Evolutionary conservation across 2,888 invertebrate genomes (phyloP).

Genomic region (Apamea monoglypha): DNA sequence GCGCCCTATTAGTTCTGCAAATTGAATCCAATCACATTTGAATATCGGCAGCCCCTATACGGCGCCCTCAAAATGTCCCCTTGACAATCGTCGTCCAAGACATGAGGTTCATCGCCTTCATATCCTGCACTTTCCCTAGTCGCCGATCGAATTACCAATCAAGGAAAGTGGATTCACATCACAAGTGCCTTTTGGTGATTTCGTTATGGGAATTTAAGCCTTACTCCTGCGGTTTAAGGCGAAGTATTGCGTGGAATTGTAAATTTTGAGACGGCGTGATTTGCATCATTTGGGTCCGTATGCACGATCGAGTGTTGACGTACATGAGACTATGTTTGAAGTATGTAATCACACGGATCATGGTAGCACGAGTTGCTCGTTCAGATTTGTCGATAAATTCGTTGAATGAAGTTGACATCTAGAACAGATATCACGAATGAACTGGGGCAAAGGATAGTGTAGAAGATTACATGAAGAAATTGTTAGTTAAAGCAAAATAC

Average conservation of each 20-base stretch:
- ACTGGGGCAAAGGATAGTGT: neutral
- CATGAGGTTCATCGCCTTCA: conserved; percentile 68
- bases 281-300: conserved; percentile 59
- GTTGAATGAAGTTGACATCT: conserved; percentile 26
- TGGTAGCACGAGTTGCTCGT: conserved; percentile 43
- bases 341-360: conserved; percentile 46
- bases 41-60: conserved; percentile 43
- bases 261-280: conserved; percentile 54
- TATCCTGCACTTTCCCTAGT: conserved; percentile 76
- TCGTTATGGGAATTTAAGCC: conserved; percentile 40
- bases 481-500: neutral
- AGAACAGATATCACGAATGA: neutral
- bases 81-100: conserved; percentile 40
- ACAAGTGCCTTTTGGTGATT: conserved; percentile 42
- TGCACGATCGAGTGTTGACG: conserved; percentile 53
- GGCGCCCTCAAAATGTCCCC: conserved; percentile 57
- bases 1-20: conserved; percentile 47
- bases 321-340: conserved; percentile 50
- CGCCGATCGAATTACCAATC: conserved; percentile 78
- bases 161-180: conserved; percentile 74
- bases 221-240: conserved; percentile 29
- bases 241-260: conserved; percentile 29
- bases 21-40: conserved; percentile 61
- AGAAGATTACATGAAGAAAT: neutral
- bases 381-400: conserved; percentile 27